A percentile compares a stretch with the other conserved stretches of the same genome.
Evolutionary conservation across 2,113 vertebrate genomes (phyloP).

Genomic region (Ictalurus furcatus): DNA sequence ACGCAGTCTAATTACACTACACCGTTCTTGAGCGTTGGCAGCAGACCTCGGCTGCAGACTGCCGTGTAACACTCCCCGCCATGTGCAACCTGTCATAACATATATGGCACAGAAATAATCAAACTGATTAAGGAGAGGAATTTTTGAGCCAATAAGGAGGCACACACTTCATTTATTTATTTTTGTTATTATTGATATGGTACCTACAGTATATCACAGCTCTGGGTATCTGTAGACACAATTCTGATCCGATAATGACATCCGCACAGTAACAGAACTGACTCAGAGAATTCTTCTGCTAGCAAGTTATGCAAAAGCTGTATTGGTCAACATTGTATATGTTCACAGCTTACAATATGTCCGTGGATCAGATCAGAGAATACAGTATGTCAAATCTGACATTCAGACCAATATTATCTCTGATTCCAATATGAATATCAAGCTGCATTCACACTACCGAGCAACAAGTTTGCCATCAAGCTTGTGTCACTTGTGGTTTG

Average conservation of each 20-base stretch:
- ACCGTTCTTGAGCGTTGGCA: conserved; percentile 14
- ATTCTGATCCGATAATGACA: neutral
- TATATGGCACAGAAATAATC: neutral
- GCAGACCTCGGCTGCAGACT: conserved; percentile 31
- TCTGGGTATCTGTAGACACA: neutral
- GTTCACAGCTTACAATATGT: neutral
- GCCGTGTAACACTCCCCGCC: conserved; percentile 4
- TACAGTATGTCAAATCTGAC: neutral
- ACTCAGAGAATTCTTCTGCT: neutral
- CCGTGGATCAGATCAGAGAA: neutral
- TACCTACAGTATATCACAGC: neutral
- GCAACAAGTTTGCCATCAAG: neutral
- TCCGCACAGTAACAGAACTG: neutral
- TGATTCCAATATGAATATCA: neutral
- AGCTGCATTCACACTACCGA: neutral
- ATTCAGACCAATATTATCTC: neutral
- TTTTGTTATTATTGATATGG: neutral
- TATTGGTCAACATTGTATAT: neutral
- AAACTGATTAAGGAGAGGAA: neutral
- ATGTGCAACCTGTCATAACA: conserved; percentile 6
- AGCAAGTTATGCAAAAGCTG: neutral
- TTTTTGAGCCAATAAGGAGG: neutral
- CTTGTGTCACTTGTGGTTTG: neutral
- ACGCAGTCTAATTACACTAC: conserved; percentile 46
- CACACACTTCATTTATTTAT: neutral